A percentile compares a stretch with the other conserved stretches of the same genome.
phyloP scores from a whole-genome alignment of 1,140 invertebrate genomes.

The Pseudomyrmex gracilis region DNA sequence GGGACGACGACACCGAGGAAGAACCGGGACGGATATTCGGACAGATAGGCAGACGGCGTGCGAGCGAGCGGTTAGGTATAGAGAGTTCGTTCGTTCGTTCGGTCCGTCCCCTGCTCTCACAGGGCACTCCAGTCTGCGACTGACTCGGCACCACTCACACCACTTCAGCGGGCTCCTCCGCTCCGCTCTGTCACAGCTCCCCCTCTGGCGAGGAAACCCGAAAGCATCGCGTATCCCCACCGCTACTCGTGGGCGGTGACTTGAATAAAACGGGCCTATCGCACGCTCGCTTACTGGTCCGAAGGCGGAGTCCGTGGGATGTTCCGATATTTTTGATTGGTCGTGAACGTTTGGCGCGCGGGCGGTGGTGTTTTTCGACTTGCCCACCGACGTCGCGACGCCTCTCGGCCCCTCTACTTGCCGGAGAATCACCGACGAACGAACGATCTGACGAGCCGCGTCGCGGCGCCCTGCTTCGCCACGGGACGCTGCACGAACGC shows the following conservation, averaged over 20 bases:
- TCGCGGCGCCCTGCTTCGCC: conserved; percentile 43
- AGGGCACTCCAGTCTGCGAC: conserved; percentile 86
- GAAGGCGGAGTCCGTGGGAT: conserved; percentile 30
- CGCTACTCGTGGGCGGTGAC: conserved; percentile 38
- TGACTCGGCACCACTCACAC: conserved; percentile 85
- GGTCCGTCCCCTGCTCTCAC: conserved; percentile 85
- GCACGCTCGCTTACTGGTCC: background rate
- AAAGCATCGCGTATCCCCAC: conserved; percentile 77
- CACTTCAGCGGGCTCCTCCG: conserved; percentile 81
- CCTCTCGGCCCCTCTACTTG: conserved; percentile 57
- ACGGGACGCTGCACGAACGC: conserved; percentile 60
- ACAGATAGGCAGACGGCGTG: conserved; percentile 64
- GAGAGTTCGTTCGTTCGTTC: conserved; percentile 75
- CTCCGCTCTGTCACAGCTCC: conserved; percentile 76
- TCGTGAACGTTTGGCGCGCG: conserved; percentile 18
- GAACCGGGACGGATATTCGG: conserved; percentile 52
- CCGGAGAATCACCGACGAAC: conserved; percentile 50
- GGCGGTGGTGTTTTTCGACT: conserved; percentile 64
- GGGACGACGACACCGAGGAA: conserved; percentile 2
- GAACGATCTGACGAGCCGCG: conserved; percentile 36
- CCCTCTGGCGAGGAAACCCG: conserved; percentile 82
- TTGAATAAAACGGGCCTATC: conserved; percentile 61
- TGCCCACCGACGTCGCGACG: conserved; percentile 62
- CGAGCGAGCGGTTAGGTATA: conserved; percentile 71
- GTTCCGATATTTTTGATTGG: conserved; percentile 56